Evolutionary conservation across 2,113 vertebrate genomes (phyloP).

Genomic region (Alexandromys fortis): DNA sequence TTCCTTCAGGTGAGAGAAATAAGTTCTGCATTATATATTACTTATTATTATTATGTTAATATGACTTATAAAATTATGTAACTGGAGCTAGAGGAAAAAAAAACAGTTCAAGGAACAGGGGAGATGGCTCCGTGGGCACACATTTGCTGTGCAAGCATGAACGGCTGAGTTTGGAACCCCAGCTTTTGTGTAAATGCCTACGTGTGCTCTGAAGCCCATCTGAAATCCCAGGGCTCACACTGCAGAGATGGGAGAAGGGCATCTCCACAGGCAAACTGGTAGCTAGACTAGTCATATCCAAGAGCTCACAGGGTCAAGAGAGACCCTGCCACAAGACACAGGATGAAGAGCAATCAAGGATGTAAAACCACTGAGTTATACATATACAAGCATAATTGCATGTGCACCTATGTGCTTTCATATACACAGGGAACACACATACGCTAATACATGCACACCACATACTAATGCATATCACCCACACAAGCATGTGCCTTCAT

Average conservation of each 20-base stretch:
- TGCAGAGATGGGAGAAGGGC: too few relatives aligned
- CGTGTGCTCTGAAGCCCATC: background rate
- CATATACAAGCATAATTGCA: background rate
- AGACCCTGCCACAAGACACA: too few relatives aligned
- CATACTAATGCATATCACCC: background rate
- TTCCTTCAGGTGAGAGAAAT: constrained; percentile 42
- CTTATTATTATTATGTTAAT: background rate
- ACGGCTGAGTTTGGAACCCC: background rate
- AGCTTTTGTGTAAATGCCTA: background rate
- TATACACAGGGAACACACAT: background rate
- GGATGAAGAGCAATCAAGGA: background rate
- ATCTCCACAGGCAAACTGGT: background rate
- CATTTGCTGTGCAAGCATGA: background rate
- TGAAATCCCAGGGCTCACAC: too few relatives aligned
- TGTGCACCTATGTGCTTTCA: background rate
- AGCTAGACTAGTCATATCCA: background rate
- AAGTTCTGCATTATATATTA: background rate
- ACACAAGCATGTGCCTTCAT: background rate
- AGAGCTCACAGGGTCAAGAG: background rate
- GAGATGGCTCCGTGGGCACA: background rate
- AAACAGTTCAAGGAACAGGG: background rate
- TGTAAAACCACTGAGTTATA: background rate
- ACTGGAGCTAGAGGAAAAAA: background rate
- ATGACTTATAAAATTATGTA: constrained; percentile 10
- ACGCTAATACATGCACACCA: background rate